Conservation (phyloP, 2,888 invertebrate species). For the Rutpela maculata region DNA sequence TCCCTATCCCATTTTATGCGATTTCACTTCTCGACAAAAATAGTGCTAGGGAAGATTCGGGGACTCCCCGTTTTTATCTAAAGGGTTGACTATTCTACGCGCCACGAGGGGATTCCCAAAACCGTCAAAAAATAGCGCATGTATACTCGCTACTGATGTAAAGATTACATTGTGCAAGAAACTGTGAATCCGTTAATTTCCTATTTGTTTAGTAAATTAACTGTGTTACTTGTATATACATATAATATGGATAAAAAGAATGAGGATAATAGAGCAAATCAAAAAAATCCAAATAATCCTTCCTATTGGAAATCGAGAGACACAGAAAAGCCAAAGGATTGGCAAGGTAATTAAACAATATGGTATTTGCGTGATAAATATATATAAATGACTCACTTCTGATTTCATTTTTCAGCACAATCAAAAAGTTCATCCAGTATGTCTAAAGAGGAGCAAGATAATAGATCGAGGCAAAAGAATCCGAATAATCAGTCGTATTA, state of each 20-base stretch:
- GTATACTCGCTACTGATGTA: neutral
- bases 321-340: constrained; percentile 37
- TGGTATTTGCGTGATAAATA: neutral
- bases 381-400: neutral
- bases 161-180: neutral
- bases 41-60: neutral
- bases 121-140: neutral
- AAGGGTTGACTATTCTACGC: constrained; percentile 7
- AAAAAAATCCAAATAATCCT: constrained; percentile 42
- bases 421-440: constrained; percentile 20
- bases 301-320: constrained; percentile 41
- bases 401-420: neutral
- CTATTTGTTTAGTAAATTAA: neutral
- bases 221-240: neutral
- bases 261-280: constrained; percentile 42
- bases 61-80: constrained; percentile 21
- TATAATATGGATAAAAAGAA: constrained; percentile 36
- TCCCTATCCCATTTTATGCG: too few relatives aligned
- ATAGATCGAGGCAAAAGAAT: constrained; percentile 52
- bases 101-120: constrained; percentile 10
- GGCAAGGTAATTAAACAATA: constrained; percentile 28
- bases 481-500: constrained; percentile 52
- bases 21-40: too few relatives aligned
- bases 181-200: neutral
- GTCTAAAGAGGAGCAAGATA: constrained; percentile 48